Conservation (phyloP, 2,888 invertebrate genomes). For the Drosophila mettleri region DNA sequence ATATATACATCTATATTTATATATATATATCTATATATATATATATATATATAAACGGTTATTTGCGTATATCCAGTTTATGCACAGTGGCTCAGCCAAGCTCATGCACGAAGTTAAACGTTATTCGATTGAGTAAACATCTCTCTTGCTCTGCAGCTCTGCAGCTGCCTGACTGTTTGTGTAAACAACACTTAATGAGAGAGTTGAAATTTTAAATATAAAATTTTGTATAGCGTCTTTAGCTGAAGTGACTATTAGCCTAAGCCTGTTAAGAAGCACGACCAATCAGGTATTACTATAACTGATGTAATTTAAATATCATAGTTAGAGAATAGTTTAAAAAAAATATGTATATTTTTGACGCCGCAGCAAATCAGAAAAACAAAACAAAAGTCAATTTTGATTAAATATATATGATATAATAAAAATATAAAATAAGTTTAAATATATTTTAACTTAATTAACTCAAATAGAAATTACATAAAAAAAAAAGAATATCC, state of each 20-base stretch:
- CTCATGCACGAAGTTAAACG: too few relatives aligned
- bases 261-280: background rate
- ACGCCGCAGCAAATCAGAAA: too few relatives aligned
- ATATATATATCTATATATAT: conserved; percentile 26
- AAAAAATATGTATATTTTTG: too few relatives aligned
- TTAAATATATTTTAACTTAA: too few relatives aligned
- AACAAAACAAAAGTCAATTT: too few relatives aligned
- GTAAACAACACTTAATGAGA: too few relatives aligned
- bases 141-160: background rate
- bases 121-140: too few relatives aligned
- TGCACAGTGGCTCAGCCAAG: conserved; percentile 5
- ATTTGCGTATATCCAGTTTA: conserved; percentile 34
- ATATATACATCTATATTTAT: conserved; percentile 25
- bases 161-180: background rate
- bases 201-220: too few relatives aligned
- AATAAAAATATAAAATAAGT: too few relatives aligned
- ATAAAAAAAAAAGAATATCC: too few relatives aligned
- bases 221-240: background rate
- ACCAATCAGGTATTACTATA: background rate
- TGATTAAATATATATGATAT: too few relatives aligned
- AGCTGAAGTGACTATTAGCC: background rate
- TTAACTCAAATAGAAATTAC: too few relatives aligned
- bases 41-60: conserved; percentile 21
- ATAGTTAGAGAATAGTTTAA: background rate
- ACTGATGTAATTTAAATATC: background rate